Conservation (phyloP, 30 jellyfish, hydroid and myxozoan species). For the Aurelia aurita complex sp. Pacific region DNA sequence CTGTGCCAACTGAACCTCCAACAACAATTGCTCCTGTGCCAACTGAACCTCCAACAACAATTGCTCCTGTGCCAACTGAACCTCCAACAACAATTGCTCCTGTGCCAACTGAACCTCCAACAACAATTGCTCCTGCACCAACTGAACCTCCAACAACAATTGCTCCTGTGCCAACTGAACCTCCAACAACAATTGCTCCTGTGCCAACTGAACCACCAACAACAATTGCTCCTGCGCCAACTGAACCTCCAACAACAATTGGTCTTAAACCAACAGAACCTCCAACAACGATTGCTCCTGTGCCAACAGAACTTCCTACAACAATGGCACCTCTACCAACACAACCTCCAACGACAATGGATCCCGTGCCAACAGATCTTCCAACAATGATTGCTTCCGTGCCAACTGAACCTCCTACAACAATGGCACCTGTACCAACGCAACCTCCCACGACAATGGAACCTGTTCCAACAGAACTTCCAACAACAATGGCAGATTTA, state of each 20-base stretch:
- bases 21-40: slow-evolving; percentile 9
- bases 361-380: background rate
- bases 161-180: no score
- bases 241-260: background rate
- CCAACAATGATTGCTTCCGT: background rate
- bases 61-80: background rate
- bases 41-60: background rate
- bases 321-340: slow-evolving; percentile 6
- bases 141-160: no score
- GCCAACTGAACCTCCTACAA: background rate
- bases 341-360: background rate
- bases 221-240: no score
- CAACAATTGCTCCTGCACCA: background rate
- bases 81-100: background rate
- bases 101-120: background rate
- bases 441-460: background rate
- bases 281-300: background rate
- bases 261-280: background rate
- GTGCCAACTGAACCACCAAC: no score
- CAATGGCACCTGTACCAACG: slow-evolving; percentile 1
- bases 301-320: background rate
- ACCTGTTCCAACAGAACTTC: background rate
- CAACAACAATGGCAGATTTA: background rate
- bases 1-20: background rate
- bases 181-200: no score